Base-by-base conservation (phyloP, 1,140 invertebrate species). In the Eurosta solidaginis region DNA sequence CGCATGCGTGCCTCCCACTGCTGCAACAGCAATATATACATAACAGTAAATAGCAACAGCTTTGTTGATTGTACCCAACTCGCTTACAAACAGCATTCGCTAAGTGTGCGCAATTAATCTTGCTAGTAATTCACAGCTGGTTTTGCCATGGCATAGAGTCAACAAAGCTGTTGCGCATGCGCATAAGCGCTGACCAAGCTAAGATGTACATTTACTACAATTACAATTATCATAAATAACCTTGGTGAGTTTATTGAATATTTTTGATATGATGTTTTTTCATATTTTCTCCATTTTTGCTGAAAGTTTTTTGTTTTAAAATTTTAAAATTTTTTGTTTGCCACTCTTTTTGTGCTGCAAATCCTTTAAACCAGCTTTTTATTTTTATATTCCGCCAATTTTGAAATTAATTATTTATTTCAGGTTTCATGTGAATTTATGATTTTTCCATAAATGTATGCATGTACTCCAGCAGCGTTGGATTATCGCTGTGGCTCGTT, bases 181-280 rank as follows among this genome's bases (percentile, higher is more conserved):
- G 59, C 59, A 68, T 22, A 22, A 22, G 4, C n/a, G n/a, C 59
- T 20, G 12, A 14, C n/a, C 33, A 22, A n/a, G 29, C 54, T n/a
- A n/a, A 10, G 1, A 12, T 33, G 54, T 29, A 59, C 22, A 29
- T n/a, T 12, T 33, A 20, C 59, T 40, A 68, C 59, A 42, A 68
- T 68, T 68, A 68, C 59, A 68, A 68, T 68, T 68, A 68, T 68
- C 59, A 68, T 40, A 68, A 68, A 68, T 68, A 68, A 68, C 40
- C 40, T 68, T 40, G 33, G 59, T 68, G 33, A 40, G 59, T 68
- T 68, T 68, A 68, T 68, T 68, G 59, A 68, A 68, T n/a, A 7
- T 40, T 29, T 17, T 40, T 40, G 36, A 40, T 68, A 40, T 68
- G n/a, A 40, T 22, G 36, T 59, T 29, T 10, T 49, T 59, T 0